These are phyloP conservation scores for Shinisaurus crocodilurus DNA, from an alignment of 2,113 vertebrate genomes.

Conservation along the genomic window DNA sequence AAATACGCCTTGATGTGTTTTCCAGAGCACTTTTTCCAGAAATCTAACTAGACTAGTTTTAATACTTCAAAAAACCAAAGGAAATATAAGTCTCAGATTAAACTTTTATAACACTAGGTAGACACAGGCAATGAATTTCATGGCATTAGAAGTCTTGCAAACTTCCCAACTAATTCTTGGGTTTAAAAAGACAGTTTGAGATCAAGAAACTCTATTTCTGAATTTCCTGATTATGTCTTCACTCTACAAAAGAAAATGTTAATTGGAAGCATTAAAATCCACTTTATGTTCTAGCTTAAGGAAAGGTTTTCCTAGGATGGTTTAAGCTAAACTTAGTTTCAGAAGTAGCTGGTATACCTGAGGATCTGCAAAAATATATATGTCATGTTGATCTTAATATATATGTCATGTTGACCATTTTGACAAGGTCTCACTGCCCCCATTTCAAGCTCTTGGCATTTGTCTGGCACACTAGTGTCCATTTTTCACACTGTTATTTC, in stretches of 20 bases:
- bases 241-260: neutral
- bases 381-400: conserved; percentile 3
- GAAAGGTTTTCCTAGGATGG: neutral
- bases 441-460: neutral
- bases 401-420: conserved; percentile 26
- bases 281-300: neutral
- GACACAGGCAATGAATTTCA: neutral
- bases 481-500: conserved; percentile 38
- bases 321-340: neutral
- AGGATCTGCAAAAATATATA: neutral
- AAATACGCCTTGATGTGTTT: neutral
- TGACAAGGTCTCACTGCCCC: neutral
- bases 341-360: neutral
- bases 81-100: neutral
- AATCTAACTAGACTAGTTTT: neutral
- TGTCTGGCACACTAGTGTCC: neutral
- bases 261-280: conserved; percentile 20
- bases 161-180: neutral
- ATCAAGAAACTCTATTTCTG: neutral
- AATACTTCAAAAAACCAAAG: conserved; percentile 12
- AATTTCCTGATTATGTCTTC: conserved; percentile 9
- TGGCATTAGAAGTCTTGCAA: conserved; percentile 6
- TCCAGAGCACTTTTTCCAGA: neutral
- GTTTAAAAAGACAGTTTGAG: conserved; percentile 2
- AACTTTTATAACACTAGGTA: neutral